These are phyloP conservation scores for Antechinus flavipes DNA, from an alignment of 2,113 vertebrate genomes.

Conservation along the genomic window DNA sequence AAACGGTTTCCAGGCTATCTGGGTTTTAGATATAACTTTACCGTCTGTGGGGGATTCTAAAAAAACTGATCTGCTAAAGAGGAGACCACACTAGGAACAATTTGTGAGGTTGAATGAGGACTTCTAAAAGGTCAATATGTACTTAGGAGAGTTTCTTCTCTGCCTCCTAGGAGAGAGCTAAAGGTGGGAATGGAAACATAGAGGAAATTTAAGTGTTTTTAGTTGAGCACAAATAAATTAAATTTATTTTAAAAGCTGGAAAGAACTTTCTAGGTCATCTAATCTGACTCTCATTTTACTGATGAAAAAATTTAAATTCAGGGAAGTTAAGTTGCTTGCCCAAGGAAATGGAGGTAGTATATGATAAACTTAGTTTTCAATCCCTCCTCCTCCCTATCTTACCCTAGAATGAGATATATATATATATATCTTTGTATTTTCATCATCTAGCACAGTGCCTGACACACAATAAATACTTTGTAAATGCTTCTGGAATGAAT, in stretches of 20 bases:
- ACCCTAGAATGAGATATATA: not conserved
- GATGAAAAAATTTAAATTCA: not conserved
- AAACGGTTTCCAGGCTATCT: not conserved
- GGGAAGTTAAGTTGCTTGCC: not conserved
- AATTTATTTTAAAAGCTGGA: not conserved
- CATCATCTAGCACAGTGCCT: not conserved
- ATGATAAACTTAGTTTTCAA: not conserved
- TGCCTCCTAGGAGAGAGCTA: not conserved
- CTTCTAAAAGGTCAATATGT: not conserved
- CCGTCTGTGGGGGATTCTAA: not conserved
- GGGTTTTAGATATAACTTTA: not conserved
- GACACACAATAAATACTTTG: not conserved
- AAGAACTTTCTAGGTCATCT: not conserved
- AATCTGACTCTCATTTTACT: not conserved
- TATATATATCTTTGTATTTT: not conserved
- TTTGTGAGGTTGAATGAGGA: not conserved
- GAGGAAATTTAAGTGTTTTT: not conserved
- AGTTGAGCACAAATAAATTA: not conserved
- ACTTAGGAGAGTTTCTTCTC: not conserved
- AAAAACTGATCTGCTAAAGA: not conserved
- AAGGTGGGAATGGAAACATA: not conserved
- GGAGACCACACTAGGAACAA: not conserved
- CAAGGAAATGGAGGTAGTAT: not conserved
- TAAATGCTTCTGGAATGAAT: not conserved
- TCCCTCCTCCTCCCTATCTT: not conserved